Conservation (phyloP, 2,797 vertebrate species). For the Gymnoscopelus microlampas region DNA sequence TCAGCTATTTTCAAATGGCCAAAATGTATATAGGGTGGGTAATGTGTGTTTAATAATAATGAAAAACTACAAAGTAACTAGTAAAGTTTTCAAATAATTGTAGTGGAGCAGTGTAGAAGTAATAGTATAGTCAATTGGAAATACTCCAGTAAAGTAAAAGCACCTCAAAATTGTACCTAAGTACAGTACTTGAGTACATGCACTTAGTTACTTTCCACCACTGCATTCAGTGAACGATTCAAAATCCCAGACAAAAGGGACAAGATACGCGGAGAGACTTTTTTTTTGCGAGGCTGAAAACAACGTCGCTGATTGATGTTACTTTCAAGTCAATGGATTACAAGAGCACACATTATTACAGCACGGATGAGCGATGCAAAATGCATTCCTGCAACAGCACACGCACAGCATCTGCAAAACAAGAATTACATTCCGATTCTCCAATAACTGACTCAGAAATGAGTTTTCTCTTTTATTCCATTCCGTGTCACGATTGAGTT, state of each 20-base stretch:
- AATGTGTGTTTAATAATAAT: too few relatives aligned
- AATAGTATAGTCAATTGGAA: too few relatives aligned
- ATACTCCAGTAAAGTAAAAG: too few relatives aligned
- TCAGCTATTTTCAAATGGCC: too few relatives aligned
- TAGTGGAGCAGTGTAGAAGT: too few relatives aligned
- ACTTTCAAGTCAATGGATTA: conserved; percentile 36
- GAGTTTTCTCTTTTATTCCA: neutral
- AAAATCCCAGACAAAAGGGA: conserved; percentile 4
- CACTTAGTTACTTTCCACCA: too few relatives aligned
- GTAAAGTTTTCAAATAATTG: too few relatives aligned
- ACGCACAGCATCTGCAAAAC: neutral
- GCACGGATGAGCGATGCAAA: neutral
- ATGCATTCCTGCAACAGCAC: neutral
- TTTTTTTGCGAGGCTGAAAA: conserved; percentile 7
- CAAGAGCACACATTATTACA: conserved; percentile 10
- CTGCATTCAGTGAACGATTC: neutral
- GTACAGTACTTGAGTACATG: too few relatives aligned
- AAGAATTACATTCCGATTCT: neutral
- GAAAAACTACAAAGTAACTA: too few relatives aligned
- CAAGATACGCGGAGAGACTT: neutral
- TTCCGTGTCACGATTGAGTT: neutral
- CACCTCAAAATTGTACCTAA: too few relatives aligned
- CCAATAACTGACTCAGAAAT: neutral
- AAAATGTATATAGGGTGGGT: too few relatives aligned
- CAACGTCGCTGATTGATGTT: conserved; percentile 11